Conservation (phyloP, 2,888 invertebrate genomes). For the Rhynchonema sp. region DNA sequence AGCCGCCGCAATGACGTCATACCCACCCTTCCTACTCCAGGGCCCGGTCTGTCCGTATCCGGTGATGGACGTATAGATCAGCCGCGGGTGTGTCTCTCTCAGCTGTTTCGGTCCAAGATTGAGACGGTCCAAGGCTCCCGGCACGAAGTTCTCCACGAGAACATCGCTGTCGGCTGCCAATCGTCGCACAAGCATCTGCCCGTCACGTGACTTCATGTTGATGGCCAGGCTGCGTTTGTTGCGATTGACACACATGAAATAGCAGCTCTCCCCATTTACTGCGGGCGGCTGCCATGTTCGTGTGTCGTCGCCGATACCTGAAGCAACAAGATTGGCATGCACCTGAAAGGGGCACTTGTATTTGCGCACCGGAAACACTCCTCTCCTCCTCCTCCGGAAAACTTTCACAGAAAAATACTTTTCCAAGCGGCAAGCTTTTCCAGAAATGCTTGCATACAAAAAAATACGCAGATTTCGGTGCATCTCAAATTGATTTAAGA, state of each 20-base stretch:
- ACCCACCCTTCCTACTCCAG: conserved; percentile 67
- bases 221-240: conserved; percentile 82
- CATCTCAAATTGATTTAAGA: too few species aligned
- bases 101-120: too few species aligned
- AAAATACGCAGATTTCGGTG: not conserved
- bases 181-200: conserved; percentile 54
- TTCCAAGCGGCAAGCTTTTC: too few species aligned
- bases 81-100: not conserved
- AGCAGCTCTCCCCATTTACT: conserved; percentile 41
- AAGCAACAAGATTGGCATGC: not conserved
- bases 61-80: conserved; percentile 11
- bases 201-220: conserved; percentile 47
- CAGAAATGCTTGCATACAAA: too few species aligned
- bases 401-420: too few species aligned
- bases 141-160: conserved; percentile 60
- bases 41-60: conserved; percentile 71
- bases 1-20: conserved; percentile 83
- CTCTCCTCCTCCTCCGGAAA: too few species aligned
- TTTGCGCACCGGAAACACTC: too few species aligned
- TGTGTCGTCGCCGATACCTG: conserved; percentile 56
- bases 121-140: conserved; percentile 30
- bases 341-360: too few species aligned
- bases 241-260: conserved; percentile 69
- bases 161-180: conserved; percentile 58
- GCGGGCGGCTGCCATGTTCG: conserved; percentile 79